phyloP scores from a whole-genome alignment of 2,797 vertebrate species.

The Bufotes viridis region DNA sequence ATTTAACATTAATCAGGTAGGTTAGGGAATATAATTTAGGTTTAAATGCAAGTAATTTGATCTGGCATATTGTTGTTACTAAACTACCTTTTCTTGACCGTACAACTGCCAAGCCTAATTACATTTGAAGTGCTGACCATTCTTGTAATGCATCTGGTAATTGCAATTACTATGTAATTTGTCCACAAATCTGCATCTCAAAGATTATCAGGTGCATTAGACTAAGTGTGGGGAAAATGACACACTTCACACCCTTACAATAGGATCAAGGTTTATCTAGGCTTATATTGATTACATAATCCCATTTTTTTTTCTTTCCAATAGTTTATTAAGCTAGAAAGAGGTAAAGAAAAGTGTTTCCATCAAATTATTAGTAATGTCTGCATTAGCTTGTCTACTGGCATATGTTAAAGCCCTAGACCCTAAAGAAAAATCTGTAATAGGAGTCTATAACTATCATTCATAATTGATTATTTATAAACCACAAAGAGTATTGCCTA shows the following conservation, averaged over 20 bases:
- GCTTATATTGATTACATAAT: conserved; percentile 27
- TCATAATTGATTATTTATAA: no score
- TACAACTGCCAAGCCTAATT: conserved; percentile 78
- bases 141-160: conserved; percentile 69
- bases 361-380: conserved; percentile 14
- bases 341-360: conserved; percentile 3
- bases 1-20: conserved; percentile 74
- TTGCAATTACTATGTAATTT: conserved; percentile 66
- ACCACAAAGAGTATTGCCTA: no score
- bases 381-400: no score
- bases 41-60: conserved; percentile 77
- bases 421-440: no score
- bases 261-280: neutral
- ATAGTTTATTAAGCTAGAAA: neutral
- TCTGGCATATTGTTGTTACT: conserved; percentile 73
- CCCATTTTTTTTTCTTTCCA: neutral
- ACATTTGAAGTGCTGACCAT: conserved; percentile 76
- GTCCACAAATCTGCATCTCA: conserved; percentile 65
- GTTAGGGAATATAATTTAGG: conserved; percentile 77
- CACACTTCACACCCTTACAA: conserved; percentile 16
- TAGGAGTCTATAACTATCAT: no score
- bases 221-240: conserved; percentile 38
- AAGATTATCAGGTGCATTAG: conserved; percentile 62
- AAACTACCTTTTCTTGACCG: conserved; percentile 79
- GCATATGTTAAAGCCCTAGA: no score